phyloP scores from a whole-genome alignment of 2,113 vertebrate genomes.

The Brienomyrus longianalis region DNA sequence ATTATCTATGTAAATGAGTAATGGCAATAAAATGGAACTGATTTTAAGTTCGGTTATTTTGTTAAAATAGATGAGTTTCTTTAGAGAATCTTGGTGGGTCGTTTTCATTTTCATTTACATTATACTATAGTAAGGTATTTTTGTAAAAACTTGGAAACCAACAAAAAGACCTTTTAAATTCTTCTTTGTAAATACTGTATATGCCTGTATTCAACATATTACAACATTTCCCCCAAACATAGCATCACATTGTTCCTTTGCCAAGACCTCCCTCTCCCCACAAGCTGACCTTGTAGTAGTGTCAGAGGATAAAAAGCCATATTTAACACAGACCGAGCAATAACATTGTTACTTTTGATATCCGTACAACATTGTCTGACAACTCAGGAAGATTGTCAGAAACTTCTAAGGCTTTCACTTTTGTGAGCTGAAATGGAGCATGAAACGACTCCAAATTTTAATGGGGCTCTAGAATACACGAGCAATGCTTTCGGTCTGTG shows the following conservation, averaged over 20 bases:
- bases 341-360: not conserved
- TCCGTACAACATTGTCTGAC: not conserved
- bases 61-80: not conserved
- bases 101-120: not conserved
- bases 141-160: not conserved
- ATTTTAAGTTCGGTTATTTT: not conserved
- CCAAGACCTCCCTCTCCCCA: not conserved
- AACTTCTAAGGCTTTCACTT: not conserved
- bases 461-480: not conserved
- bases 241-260: not conserved
- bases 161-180: not conserved
- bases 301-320: not conserved
- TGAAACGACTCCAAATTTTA: not conserved
- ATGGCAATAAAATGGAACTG: not conserved
- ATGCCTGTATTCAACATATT: not conserved
- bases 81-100: not conserved
- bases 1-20: not conserved
- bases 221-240: not conserved
- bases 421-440: not conserved
- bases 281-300: not conserved
- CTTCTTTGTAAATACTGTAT: not conserved
- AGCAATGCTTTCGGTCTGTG: not conserved
- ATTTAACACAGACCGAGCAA: not conserved
- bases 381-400: not conserved
- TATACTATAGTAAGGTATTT: not conserved